Evolutionary conservation across 2,888 invertebrate species (phyloP), one percentile per base, ranked within the genome.

Genomic region (Spicauda simplicius): DNA sequence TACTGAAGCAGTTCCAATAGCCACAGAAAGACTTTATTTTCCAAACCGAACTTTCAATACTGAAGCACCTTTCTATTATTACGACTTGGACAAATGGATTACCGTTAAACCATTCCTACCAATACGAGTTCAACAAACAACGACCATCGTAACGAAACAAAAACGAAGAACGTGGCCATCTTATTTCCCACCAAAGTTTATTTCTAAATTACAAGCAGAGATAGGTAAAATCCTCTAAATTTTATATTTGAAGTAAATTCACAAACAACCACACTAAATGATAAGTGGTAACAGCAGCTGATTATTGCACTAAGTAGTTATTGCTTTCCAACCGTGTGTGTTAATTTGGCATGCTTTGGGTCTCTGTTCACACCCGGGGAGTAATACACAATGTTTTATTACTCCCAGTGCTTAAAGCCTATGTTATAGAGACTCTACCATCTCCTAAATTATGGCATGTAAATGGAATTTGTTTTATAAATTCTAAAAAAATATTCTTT

Each of bases 171-270:
- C 70, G 8, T 76, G 70, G 64, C 53, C 70, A 14, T 45, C 71
- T 16, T 69, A 72, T 68, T 71, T 76, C 65, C 71, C 70, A 11
- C 70, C 67, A 50, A 71, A 71, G 33, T 61, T 55, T 56, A 18
- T 66, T 55, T 66, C 66, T 6, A 66, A 66, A 53, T 19, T 60
- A 4, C 50, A 60, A 8, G n/a, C 10, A 18, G 60, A 48, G 50
- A 37, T 62, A 45, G 69, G 72, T 73, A 68, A 20, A n/a, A 25
- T 5, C 5, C 25, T 25, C 5, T 25, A 25, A 25, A 25, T 41
- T 14, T 1, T 6, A 33, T 33, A 33, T 6, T 33, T 33, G 3
- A 10, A 33, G 1, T 33, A 10, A 6, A 8, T 33, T 30, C 7
- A 3, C 3, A 8, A 33, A 33, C 10, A 33, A 4, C 1, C 33